Evolutionary conservation across 2,113 vertebrate genomes (phyloP).

Genomic region (Leucoraja erinaceus): DNA sequence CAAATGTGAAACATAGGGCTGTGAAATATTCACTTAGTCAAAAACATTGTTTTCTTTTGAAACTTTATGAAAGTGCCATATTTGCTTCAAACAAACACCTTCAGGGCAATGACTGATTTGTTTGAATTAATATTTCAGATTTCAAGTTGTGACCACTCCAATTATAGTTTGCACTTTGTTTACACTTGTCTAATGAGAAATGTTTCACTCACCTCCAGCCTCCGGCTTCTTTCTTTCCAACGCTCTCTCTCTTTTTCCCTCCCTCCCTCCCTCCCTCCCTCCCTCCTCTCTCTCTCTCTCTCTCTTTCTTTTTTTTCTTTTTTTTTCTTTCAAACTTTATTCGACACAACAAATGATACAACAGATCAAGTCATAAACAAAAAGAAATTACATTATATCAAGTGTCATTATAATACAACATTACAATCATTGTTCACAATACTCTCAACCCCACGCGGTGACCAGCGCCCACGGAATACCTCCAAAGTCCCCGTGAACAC

Average conservation of each 20-base stretch:
- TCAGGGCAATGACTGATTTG: neutral
- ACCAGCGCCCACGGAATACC: too few species aligned
- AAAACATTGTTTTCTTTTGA: slow-evolving; percentile 1
- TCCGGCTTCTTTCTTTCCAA: neutral
- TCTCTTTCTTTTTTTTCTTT: too few species aligned
- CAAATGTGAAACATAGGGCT: neutral
- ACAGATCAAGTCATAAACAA: too few species aligned
- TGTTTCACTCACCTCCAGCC: neutral
- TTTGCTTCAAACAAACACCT: neutral
- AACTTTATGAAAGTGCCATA: neutral
- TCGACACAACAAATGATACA: too few species aligned
- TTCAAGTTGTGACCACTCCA: neutral
- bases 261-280: too few species aligned
- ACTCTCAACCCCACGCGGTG: too few species aligned
- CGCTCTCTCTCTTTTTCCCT: neutral
- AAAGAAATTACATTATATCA: too few species aligned
- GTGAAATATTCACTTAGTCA: neutral
- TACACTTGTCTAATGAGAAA: neutral
- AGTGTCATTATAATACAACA: too few species aligned
- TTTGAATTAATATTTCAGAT: neutral
- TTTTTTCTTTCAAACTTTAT: too few species aligned
- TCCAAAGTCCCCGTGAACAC: too few species aligned
- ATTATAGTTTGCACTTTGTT: neutral
- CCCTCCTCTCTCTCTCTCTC: too few species aligned
- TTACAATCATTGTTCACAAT: too few species aligned